Percentiles rank a stretch among this genome's conserved stretches.
Conservation (phyloP, 2,888 invertebrate genomes). For the Gerris lacustris region DNA sequence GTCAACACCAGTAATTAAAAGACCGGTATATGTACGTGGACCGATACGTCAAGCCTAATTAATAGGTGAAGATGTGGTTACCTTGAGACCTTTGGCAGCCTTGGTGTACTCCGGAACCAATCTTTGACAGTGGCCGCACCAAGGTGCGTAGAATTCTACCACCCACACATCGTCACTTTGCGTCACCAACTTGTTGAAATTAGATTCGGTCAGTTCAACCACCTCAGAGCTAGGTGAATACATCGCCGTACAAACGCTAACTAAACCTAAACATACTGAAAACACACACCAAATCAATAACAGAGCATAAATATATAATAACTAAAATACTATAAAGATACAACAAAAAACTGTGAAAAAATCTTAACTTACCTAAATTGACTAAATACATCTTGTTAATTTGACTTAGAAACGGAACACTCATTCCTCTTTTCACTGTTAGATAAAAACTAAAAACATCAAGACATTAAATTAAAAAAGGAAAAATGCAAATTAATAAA, state of each 20-base stretch:
- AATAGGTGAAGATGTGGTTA: constrained; percentile 34
- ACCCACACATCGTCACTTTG: constrained; percentile 83
- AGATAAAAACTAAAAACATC: too few species aligned
- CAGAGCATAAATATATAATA: too few species aligned
- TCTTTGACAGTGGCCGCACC: constrained; percentile 87
- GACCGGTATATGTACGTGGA: background rate
- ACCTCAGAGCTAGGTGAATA: constrained; percentile 65
- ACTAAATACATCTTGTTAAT: too few species aligned
- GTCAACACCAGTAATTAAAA: constrained; percentile 13
- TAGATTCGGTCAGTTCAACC: constrained; percentile 69
- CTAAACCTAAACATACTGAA: too few species aligned
- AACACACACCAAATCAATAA: too few species aligned
- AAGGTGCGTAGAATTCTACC: constrained; percentile 92
- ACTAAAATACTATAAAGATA: too few species aligned
- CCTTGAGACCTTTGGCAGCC: constrained; percentile 82
- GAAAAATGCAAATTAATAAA: too few species aligned
- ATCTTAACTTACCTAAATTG: too few species aligned
- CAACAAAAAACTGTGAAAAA: too few species aligned
- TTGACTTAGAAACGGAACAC: too few species aligned
- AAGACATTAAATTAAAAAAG: too few species aligned
- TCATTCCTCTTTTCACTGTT: too few species aligned
- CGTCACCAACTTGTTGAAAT: constrained; percentile 73
- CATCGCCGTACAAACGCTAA: constrained; percentile 34
- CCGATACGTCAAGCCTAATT: background rate
- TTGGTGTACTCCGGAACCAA: constrained; percentile 89